Evolutionary conservation across 1,140 invertebrate genomes (phyloP), one percentile per base, ranked within the genome.

Genomic region (Heliconius hermathena): DNA sequence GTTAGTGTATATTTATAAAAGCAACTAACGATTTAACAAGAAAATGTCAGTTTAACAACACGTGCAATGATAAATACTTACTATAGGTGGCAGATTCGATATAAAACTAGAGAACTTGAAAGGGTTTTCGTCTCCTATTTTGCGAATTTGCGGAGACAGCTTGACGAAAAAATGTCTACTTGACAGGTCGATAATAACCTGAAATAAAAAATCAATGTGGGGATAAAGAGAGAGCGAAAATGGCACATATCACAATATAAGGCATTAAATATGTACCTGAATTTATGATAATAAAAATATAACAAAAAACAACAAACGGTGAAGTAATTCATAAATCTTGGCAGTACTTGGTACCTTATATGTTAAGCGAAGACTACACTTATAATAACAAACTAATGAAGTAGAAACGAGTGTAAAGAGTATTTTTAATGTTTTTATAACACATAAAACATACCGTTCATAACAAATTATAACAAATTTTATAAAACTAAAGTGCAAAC

Each of bases 51-150:
- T 66, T 66, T 29, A 66, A 26, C 11, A 26, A 29, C 22, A 13
- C 22, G 22, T 66, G 70, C 70, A 75, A 77, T 72, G 36, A 76
- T 57, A 26, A 46, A 57, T 83, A 95, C 94, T 93, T 89, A 95
- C 94, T 80, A 95, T 93, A 83, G 93, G 93, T 92, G 94, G 94
- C 83, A 95, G 94, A 93, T 94, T 95, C 87, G 93, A 91, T 91
- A 95, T 94, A 84, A 95, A 94, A 91, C 94, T 95, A 81, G 93
- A 92, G 86, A 95, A 95, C 91, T 93, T 94, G 87, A 95, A 95
- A 77, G 92, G 93, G 84, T 94, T 94, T 90, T 93, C 93, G 94
- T 94, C 93, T 94, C 93, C 94, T 94, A 95, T 95, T 93, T 94
- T 94, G 93, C 91, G 90, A 93, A 91, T 84, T 94, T 93, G 87